Percentiles rank a stretch among this genome's conserved stretches.
Conservation (phyloP, 1,140 invertebrate species). For the Rhizoglyphus robini region DNA sequence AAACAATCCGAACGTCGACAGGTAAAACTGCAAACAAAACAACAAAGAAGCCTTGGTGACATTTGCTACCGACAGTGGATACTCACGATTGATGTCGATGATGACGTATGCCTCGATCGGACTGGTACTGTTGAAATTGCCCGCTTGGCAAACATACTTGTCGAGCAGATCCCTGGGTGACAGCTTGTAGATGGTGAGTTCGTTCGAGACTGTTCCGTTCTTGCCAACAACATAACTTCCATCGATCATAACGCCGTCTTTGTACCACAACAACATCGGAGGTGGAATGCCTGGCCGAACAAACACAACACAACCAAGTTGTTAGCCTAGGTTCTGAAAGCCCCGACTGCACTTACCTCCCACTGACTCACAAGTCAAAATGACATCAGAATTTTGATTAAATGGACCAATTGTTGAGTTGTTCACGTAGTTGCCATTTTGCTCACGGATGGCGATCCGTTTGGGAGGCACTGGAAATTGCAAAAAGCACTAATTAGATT, state of each 20-base stretch:
- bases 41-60: not conserved
- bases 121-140: not conserved
- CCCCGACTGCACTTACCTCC: constrained; percentile 24
- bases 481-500: constrained; percentile 13
- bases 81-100: constrained; percentile 16
- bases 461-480: constrained; percentile 26
- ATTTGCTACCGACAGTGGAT: not conserved
- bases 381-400: constrained; percentile 23
- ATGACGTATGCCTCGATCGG: not conserved
- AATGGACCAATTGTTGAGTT: constrained; percentile 26
- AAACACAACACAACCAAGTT: too few relatives aligned
- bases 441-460: constrained; percentile 21
- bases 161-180: constrained; percentile 6
- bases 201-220: constrained; percentile 5
- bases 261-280: constrained; percentile 75
- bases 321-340: not conserved
- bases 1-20: constrained; percentile 26
- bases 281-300: constrained; percentile 70
- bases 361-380: constrained; percentile 24
- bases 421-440: constrained; percentile 19
- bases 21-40: constrained; percentile 24
- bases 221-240: constrained; percentile 21
- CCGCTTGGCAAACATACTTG: constrained; percentile 10
- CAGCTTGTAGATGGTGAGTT: constrained; percentile 14
- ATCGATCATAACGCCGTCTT: constrained; percentile 36